These are phyloP conservation scores for Corythornis leucogaster DNA, from an alignment of 2,797 vertebrate species.

Conservation along the genomic window DNA sequence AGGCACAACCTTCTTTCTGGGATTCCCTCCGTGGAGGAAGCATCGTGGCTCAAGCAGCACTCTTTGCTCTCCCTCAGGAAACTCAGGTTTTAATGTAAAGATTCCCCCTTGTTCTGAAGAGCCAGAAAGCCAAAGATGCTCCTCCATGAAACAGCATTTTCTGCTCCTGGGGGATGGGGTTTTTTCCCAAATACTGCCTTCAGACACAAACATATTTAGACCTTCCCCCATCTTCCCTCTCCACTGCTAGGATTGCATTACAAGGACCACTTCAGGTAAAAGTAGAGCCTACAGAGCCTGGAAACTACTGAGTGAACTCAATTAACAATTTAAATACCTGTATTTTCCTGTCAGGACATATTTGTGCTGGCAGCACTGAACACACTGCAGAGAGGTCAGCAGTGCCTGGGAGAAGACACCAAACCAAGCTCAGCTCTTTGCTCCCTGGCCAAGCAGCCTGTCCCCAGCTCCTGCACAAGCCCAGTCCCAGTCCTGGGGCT, in stretches of 20 bases:
- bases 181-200: not conserved
- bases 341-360: not conserved
- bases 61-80: not conserved
- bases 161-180: not conserved
- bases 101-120: not conserved
- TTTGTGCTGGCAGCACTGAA: not conserved
- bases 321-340: not conserved
- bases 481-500: not conserved
- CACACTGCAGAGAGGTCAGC: not conserved
- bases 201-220: not conserved
- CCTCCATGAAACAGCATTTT: not conserved
- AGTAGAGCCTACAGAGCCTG: not conserved
- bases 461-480: not conserved
- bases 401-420: not conserved
- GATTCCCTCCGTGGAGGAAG: not conserved
- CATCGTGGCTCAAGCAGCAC: not conserved
- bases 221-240: not conserved
- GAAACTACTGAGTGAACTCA: not conserved
- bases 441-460: not conserved
- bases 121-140: not conserved
- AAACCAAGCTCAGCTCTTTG: not conserved
- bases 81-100: not conserved
- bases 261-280: not conserved
- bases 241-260: not conserved
- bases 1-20: not conserved